phyloP scores from a whole-genome alignment of 2,113 vertebrate genomes.

The Archilochus colubris region DNA sequence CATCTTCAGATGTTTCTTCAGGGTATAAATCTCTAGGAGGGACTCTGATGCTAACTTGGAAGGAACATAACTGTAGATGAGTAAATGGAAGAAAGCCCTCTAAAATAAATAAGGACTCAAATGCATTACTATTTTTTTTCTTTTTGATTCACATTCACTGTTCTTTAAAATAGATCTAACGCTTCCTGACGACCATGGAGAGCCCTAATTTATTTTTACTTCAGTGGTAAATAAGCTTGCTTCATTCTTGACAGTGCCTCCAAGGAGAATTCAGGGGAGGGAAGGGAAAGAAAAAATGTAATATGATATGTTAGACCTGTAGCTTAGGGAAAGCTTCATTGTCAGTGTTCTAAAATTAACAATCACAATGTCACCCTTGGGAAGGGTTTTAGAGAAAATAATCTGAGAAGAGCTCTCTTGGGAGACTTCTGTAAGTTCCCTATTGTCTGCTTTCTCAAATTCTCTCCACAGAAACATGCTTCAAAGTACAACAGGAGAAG shows the following conservation, averaged over 20 bases:
- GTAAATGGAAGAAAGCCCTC: not conserved
- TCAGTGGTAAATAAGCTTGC: not conserved
- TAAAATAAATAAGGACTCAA: not conserved
- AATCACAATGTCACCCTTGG: not conserved
- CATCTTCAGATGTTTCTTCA: no score
- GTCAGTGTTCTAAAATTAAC: not conserved
- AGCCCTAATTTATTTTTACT: not conserved
- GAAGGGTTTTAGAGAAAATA: constrained; percentile 7
- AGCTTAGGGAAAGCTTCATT: not conserved
- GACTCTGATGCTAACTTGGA: not conserved
- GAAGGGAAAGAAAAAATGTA: not conserved
- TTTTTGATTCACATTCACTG: not conserved
- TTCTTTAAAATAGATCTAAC: not conserved
- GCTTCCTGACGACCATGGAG: not conserved
- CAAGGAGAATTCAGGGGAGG: not conserved
- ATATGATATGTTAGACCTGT: not conserved
- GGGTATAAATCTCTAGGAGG: not conserved
- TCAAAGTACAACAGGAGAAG: not conserved
- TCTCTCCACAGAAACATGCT: not conserved
- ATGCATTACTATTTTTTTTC: not conserved
- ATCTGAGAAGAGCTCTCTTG: not conserved
- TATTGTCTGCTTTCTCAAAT: not conserved
- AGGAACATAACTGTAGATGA: not conserved
- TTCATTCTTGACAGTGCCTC: not conserved
- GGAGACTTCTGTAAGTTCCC: not conserved